phyloP scores from a whole-genome alignment of 2,113 vertebrate species.

The Acrocephalus kingi region DNA sequence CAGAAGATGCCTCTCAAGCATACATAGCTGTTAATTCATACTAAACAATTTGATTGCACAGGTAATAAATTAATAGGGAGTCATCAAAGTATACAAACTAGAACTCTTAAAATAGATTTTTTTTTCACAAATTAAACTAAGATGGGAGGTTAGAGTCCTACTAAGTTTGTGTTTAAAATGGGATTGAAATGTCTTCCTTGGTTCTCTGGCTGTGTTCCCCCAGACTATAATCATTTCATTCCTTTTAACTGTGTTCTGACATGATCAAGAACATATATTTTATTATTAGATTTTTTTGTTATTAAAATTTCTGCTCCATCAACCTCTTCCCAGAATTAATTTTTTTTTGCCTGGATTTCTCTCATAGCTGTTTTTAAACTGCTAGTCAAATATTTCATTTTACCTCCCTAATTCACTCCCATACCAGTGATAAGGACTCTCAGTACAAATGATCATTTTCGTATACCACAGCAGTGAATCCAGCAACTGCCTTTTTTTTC shows the following conservation, averaged over 20 bases:
- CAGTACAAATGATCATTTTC: not conserved
- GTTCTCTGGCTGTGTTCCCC: not conserved
- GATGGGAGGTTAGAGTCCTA: not conserved
- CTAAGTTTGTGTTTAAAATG: not conserved
- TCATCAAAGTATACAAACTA: not conserved
- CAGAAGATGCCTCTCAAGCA: not conserved
- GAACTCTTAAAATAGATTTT: not conserved
- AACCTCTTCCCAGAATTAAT: not conserved
- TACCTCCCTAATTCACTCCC: not conserved
- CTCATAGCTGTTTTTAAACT: not conserved
- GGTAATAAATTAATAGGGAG: not conserved
- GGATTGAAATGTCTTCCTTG: not conserved
- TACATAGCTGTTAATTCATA: not conserved
- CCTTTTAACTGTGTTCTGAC: not conserved
- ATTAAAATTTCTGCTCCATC: not conserved
- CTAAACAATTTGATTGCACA: not conserved
- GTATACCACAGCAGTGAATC: not conserved
- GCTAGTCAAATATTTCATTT: not conserved
- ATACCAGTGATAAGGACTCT: not conserved
- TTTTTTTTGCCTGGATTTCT: not conserved
- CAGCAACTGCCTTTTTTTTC: not conserved
- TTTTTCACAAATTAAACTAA: not conserved
- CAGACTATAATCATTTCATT: accelerated
- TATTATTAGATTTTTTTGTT: not conserved
- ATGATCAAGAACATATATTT: not conserved